Evolutionary conservation across 2,113 vertebrate species (phyloP).

Genomic region (Caranx melampygus): DNA sequence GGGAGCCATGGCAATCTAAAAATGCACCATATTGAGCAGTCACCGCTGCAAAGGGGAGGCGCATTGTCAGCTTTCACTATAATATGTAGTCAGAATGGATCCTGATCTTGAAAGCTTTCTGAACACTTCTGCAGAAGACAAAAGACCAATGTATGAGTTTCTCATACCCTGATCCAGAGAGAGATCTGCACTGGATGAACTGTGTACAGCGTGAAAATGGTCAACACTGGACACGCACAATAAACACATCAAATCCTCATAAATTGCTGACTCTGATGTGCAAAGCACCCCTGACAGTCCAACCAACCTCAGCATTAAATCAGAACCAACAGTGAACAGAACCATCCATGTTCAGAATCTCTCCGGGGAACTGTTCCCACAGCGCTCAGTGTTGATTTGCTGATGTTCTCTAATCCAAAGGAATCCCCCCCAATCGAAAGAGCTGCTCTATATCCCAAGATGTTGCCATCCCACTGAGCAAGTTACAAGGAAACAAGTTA

Average conservation of each 20-base stretch:
- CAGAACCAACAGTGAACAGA: constrained; percentile 15
- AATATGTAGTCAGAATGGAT: constrained; percentile 13
- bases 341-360: constrained; percentile 20
- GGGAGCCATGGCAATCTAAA: constrained; percentile 11
- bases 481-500: background rate
- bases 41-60: background rate
- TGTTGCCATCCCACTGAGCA: background rate
- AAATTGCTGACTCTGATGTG: constrained; percentile 7
- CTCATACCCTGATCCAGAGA: background rate
- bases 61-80: constrained; percentile 10
- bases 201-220: constrained; percentile 8
- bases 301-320: constrained; percentile 19
- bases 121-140: background rate
- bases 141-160: background rate
- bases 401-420: constrained; percentile 20
- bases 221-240: background rate
- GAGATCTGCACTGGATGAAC: constrained; percentile 15
- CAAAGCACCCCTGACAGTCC: constrained; percentile 9
- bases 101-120: constrained; percentile 31
- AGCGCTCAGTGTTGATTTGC: constrained; percentile 10
- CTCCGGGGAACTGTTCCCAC: background rate
- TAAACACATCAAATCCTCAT: constrained; percentile 20
- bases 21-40: constrained; percentile 2
- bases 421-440: background rate
- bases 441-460: background rate